Conservation (phyloP, 2,113 vertebrate species). For the Bombycilla garrulus region DNA sequence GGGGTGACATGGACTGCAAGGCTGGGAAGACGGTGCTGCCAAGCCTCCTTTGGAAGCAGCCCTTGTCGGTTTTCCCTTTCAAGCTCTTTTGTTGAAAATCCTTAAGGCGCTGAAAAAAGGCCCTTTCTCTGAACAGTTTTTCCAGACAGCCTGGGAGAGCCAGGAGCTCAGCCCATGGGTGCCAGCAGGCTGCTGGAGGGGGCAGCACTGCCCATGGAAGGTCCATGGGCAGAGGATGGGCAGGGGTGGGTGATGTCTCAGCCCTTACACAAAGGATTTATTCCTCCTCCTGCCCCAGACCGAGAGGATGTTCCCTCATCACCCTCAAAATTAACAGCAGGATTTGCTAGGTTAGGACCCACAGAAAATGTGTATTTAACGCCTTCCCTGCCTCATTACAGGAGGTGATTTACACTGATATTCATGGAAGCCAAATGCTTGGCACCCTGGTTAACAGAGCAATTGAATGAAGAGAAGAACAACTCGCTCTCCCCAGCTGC, state of each 20-base stretch:
- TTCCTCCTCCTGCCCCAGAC: background rate
- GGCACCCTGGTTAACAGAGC: background rate
- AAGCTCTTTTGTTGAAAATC: constrained; percentile 25
- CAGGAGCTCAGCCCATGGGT: background rate
- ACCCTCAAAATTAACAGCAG: background rate
- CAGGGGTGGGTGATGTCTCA: background rate
- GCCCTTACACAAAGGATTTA: background rate
- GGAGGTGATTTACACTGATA: background rate
- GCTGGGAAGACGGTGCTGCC: constrained; percentile 5
- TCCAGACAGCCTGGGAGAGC: background rate
- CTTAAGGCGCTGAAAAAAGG: background rate
- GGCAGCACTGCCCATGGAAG: background rate
- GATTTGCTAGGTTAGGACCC: background rate
- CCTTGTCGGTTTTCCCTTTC: constrained; percentile 25
- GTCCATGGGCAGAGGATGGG: background rate
- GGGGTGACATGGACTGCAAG: background rate
- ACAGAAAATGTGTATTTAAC: background rate
- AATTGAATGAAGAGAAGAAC: background rate
- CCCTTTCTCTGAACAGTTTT: background rate
- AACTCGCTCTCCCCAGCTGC: fast-evolving
- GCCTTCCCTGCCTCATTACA: background rate
- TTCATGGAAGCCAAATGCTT: background rate
- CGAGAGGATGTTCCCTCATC: background rate
- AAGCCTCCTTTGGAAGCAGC: constrained; percentile 25
- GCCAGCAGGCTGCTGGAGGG: background rate